These are phyloP conservation scores for Origma solitaria DNA, from an alignment of 2,113 vertebrate species.

Conservation along the genomic window DNA sequence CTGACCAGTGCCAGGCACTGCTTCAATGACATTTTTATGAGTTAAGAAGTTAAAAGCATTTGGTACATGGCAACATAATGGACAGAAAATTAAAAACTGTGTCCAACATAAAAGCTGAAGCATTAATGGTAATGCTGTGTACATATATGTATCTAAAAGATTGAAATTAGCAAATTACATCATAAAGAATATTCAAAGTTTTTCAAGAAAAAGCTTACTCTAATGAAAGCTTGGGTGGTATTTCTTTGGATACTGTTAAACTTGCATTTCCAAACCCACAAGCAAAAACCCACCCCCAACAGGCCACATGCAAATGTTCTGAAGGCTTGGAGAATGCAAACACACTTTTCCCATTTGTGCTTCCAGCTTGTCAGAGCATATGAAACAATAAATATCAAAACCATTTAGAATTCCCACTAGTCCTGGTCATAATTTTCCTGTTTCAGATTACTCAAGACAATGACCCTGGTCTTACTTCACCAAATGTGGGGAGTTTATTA, in stretches of 20 bases:
- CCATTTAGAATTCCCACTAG: background rate
- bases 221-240: background rate
- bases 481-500: background rate
- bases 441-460: constrained; percentile 34
- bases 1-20: background rate
- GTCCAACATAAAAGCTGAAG: background rate
- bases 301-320: background rate
- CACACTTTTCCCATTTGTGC: background rate
- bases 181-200: background rate
- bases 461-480: background rate
- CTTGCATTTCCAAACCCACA: background rate
- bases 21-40: background rate
- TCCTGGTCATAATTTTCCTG: background rate
- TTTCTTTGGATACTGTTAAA: background rate
- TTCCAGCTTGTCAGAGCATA: background rate
- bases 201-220: background rate
- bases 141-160: background rate
- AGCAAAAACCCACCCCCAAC: background rate
- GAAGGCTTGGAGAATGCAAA: background rate
- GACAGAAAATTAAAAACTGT: background rate
- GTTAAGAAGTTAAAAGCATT: background rate
- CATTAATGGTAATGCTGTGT: background rate
- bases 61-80: background rate
- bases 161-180: background rate
- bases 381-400: background rate